A percentile compares a stretch with the other conserved stretches of the same genome.
Evolutionary conservation across 2,797 vertebrate species (phyloP).

Genomic region (Enteromius paludinosus): DNA sequence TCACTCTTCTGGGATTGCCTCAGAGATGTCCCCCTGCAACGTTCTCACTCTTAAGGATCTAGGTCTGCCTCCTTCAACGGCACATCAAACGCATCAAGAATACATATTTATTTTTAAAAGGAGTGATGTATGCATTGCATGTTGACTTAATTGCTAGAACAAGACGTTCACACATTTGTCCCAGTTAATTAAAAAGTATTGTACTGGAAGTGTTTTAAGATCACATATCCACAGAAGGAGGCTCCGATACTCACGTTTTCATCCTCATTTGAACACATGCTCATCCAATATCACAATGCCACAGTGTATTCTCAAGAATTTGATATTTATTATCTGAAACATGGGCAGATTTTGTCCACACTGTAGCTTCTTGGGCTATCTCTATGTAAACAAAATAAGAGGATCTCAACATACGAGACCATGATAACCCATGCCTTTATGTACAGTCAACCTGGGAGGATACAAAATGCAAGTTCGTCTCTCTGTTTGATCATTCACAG

Average conservation of each 20-base stretch:
- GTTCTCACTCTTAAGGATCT: slow-evolving; percentile 36
- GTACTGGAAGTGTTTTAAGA: background rate
- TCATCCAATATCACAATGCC: slow-evolving; percentile 34
- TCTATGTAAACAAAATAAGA: slow-evolving; percentile 55
- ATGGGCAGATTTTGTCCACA: slow-evolving; percentile 50
- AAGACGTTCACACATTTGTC: background rate
- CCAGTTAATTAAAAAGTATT: slow-evolving; percentile 6
- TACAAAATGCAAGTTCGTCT: slow-evolving; percentile 47
- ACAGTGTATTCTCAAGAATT: slow-evolving; percentile 34
- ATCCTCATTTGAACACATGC: background rate
- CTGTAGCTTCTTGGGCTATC: slow-evolving; percentile 43
- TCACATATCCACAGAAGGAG: background rate
- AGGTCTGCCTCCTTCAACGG: slow-evolving; percentile 35
- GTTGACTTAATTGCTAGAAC: background rate
- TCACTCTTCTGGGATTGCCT: slow-evolving; percentile 24
- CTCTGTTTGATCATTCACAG: slow-evolving; percentile 48
- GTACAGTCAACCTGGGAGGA: slow-evolving; percentile 52
- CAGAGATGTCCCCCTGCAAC: slow-evolving; percentile 19
- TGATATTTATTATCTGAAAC: slow-evolving; percentile 51
- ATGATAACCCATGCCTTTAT: slow-evolving; percentile 53
- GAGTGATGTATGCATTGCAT: background rate
- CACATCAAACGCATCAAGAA: slow-evolving; percentile 25
- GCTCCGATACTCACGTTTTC: background rate
- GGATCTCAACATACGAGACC: slow-evolving; percentile 49
- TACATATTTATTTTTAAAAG: slow-evolving; percentile 13